phyloP scores from a whole-genome alignment of 2,797 vertebrate species.

The Aplochiton taeniatus region DNA sequence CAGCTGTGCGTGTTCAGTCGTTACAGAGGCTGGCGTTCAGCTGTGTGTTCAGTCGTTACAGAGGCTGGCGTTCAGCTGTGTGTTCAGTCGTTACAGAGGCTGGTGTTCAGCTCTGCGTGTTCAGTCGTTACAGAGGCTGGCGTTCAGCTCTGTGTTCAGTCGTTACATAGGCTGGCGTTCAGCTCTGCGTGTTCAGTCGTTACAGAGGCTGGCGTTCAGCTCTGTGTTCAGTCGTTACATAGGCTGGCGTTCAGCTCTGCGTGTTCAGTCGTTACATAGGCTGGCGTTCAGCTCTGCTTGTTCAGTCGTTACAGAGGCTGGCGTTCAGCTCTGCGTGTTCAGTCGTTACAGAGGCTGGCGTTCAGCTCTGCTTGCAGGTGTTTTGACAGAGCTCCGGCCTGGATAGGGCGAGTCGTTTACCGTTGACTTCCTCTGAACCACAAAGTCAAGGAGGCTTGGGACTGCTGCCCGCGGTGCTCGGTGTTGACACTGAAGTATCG shows the following conservation, averaged over 20 bases:
- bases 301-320: conserved; percentile 22
- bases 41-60: conserved; percentile 66
- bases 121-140: no score
- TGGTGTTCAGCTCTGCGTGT: conserved; percentile 61
- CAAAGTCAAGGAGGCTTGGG: background rate
- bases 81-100: conserved; percentile 21
- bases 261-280: no score
- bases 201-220: no score
- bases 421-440: background rate
- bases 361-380: conserved; percentile 64
- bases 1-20: no score
- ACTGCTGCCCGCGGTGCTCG: conserved; percentile 17
- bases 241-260: conserved; percentile 60
- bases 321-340: conserved; percentile 34
- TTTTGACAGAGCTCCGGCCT: conserved; percentile 64
- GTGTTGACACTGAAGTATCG: background rate
- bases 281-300: no score
- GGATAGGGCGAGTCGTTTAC: conserved; percentile 9
- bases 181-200: conserved; percentile 62
- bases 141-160: no score
- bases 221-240: background rate
- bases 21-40: conserved; percentile 51
- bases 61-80: no score
- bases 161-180: conserved; percentile 47
- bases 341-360: conserved; percentile 35